Evolutionary conservation across 2,797 vertebrate genomes (phyloP), one percentile per base, ranked within the genome.

Genomic region (Pagetopsis macropterus): DNA sequence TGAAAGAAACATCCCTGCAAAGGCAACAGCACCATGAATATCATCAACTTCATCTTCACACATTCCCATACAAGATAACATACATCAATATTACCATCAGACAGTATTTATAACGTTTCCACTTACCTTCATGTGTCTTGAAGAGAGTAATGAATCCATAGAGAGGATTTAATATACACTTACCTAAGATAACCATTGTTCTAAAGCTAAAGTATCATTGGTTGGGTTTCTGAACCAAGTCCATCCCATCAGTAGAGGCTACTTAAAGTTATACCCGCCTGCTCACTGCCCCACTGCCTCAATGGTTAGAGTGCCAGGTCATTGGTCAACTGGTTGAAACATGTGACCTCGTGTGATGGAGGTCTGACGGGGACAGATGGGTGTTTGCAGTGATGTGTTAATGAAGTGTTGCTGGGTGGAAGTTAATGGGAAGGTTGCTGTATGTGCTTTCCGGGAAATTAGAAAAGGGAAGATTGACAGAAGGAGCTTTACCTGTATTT

Each of bases 171-270:
- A 19, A 60, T 78, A 2, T 49, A 5, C 70, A 16, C 70, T 43
- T 27, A 81, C 0, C n/a, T 65, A 4, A 49, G 17, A 9, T 50
- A 57, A 23, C 8, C 4, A 15, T 21, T 66, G 19, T 6, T 44
- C 5, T 14, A 50, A 33, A 9, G 11, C 41, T 43, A 17, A 48
- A 41, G 17, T 64, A 59, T 64, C 59, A 76, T 63, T 45, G 41
- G 44, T 67, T 84, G 91, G 93, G 93, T 94, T 90, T 94, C 95
- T 95, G 94, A 95, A 96, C 95, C 96, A 97, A 97, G 96, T 96
- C 95, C 96, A 96, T 95, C 94, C 93, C 90, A 91, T 90, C 89
- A 93, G 96, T 97, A 97, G 96, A 96, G 94, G 95, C 95, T 90
- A 91, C 63, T 77, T 12, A 90, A 94, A 95, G 94, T 93, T 93